A percentile compares a stretch with the other conserved stretches of the same genome.
Evolutionary conservation across 2,113 vertebrate species (phyloP).

Genomic region (Rostratula benghalensis): DNA sequence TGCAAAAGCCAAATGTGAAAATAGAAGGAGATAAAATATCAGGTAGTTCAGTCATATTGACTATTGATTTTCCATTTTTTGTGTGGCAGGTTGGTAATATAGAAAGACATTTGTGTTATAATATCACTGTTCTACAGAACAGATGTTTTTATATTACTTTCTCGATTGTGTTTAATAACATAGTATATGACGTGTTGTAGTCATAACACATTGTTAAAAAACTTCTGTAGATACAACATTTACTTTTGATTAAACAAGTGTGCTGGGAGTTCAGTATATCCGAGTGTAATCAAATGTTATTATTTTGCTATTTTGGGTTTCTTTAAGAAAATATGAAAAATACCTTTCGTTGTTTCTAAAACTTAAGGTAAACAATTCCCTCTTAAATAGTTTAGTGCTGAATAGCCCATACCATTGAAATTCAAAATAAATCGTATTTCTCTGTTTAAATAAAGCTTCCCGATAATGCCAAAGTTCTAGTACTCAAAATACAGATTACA

Average conservation of each 20-base stretch:
- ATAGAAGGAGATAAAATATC: not conserved
- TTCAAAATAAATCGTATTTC: not conserved
- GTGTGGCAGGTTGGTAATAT: not conserved
- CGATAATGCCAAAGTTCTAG: not conserved
- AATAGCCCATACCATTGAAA: not conserved
- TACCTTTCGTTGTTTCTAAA: not conserved
- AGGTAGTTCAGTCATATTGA: not conserved
- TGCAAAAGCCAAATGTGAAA: slow-evolving; percentile 9
- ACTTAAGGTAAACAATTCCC: not conserved
- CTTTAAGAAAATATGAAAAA: slow-evolving; percentile 3
- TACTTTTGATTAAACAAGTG: slow-evolving; percentile 46
- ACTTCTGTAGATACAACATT: slow-evolving; percentile 1
- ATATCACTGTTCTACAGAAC: not conserved
- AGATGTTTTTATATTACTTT: slow-evolving; percentile 27
- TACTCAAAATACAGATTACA: not conserved
- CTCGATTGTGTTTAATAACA: not conserved
- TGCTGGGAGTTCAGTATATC: not conserved
- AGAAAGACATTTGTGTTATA: slow-evolving; percentile 4
- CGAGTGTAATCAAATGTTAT: slow-evolving; percentile 5
- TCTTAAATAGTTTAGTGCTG: not conserved
- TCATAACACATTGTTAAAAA: slow-evolving; percentile 7
- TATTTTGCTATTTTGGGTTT: not conserved
- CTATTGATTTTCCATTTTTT: not conserved
- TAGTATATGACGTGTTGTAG: not conserved
- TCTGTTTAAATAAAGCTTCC: not conserved